Percentiles rank a stretch among this genome's conserved stretches.
Evolutionary conservation across 1,140 invertebrate species (phyloP).

Genomic region (Vollenhovia emeryi): DNA sequence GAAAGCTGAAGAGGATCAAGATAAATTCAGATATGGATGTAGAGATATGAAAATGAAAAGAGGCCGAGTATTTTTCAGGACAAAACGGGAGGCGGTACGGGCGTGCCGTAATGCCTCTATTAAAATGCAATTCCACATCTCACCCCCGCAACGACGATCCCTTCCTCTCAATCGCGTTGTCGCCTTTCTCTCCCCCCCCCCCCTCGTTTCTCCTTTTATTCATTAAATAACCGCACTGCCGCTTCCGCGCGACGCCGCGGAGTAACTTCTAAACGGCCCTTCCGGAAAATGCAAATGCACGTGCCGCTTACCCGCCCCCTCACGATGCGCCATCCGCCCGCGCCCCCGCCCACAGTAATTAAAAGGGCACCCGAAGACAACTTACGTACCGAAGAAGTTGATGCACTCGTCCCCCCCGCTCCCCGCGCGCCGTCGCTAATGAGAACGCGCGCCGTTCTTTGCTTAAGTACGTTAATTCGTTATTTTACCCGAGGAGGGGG

Average conservation of each 20-base stretch:
- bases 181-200: not conserved
- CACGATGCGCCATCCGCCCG: not conserved
- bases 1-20: conserved; percentile 4
- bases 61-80: not conserved
- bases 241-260: conserved; percentile 54
- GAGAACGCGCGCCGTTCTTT: conserved; percentile 53
- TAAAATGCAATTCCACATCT: conserved; percentile 77
- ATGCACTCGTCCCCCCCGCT: not conserved
- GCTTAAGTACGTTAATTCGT: conserved; percentile 35
- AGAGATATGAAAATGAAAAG: not conserved
- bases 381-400: conserved; percentile 62
- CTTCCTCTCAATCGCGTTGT: conserved; percentile 1
- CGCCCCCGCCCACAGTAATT: conserved; percentile 60
- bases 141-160: conserved; percentile 11
- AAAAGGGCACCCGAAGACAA: conserved; percentile 66
- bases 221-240: conserved; percentile 73
- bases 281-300: conserved; percentile 76
- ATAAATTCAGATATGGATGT: conserved; percentile 15
- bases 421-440: conserved; percentile 49
- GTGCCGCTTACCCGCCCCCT: conserved; percentile 19
- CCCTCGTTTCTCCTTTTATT: conserved; percentile 69
- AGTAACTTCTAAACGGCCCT: conserved; percentile 74
- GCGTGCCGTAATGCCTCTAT: conserved; percentile 74
- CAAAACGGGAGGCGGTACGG: not conserved
- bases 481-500: conserved; percentile 5